These are phyloP conservation scores for Saccostrea glomerata DNA, from an alignment of 1,140 invertebrate species.

Conservation along the genomic window DNA sequence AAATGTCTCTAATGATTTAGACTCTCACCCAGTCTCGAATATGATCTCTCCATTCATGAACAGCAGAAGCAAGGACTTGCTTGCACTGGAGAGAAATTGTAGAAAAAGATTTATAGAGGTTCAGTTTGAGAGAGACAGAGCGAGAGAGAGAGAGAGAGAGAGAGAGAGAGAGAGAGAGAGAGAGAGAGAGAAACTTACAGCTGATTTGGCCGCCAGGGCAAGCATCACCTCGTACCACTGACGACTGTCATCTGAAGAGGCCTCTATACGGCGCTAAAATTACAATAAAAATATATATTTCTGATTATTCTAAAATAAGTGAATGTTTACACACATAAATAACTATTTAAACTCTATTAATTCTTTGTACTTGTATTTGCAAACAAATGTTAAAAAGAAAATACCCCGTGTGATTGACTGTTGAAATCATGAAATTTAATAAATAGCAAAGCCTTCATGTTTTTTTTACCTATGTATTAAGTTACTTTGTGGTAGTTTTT, in stretches of 20 bases:
- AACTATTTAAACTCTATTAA: no score
- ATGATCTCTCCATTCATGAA: background rate
- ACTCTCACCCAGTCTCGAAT: background rate
- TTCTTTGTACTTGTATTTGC: no score
- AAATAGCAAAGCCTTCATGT: no score
- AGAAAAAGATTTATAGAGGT: background rate
- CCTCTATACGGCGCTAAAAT: background rate
- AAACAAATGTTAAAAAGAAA: no score
- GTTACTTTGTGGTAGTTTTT: no score
- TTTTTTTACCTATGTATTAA: no score
- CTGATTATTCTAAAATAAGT: no score
- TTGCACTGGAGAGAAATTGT: background rate
- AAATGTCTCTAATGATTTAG: background rate
- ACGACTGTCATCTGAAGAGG: conserved; percentile 2
- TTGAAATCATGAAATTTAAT: no score
- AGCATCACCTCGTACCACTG: conserved; percentile 3
- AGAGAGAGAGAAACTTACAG: background rate
- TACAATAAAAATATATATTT: background rate
- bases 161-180: conserved; percentile 18
- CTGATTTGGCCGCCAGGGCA: background rate
- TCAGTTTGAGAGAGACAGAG: background rate
- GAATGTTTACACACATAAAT: no score
- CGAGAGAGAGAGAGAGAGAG: background rate
- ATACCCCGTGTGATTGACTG: no score
- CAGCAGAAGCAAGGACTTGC: background rate